Conservation (phyloP, 2,888 invertebrate species). For the Cerastis leucographa region DNA sequence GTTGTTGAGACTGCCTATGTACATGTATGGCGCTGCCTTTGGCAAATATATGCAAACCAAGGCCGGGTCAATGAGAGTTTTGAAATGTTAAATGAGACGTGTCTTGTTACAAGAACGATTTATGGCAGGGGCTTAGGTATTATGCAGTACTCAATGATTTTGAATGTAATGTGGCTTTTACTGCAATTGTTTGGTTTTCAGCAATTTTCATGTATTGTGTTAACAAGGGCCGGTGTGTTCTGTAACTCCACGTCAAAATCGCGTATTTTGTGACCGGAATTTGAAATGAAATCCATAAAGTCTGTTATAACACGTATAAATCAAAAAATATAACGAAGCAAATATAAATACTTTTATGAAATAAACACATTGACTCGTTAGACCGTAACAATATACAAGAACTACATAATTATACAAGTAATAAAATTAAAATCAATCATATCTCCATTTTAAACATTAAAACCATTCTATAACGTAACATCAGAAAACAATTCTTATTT, state of each 20-base stretch:
- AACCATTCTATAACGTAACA: background rate
- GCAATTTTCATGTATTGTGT: background rate
- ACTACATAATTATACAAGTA: background rate
- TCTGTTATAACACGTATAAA: background rate
- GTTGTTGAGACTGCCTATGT: conserved; percentile 50
- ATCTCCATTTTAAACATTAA: background rate
- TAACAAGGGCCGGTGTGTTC: background rate
- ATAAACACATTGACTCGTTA: conserved; percentile 4
- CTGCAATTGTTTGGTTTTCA: background rate
- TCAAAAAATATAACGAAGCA: background rate
- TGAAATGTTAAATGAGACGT: conserved; percentile 57
- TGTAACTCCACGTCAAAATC: background rate
- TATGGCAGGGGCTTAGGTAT: conserved; percentile 4
- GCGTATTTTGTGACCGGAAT: background rate
- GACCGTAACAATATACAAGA: background rate
- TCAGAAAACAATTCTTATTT: conserved; percentile 6
- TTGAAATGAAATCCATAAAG: background rate
- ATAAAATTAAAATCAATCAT: conserved; percentile 10
- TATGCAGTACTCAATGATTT: conserved; percentile 5
- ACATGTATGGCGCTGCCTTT: conserved; percentile 40
- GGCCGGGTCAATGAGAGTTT: conserved; percentile 53
- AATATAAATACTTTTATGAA: background rate
- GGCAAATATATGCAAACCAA: conserved; percentile 60
- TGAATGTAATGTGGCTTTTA: background rate
- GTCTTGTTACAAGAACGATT: conserved; percentile 18